These are phyloP conservation scores for Chelidonichthys spinosus DNA, from an alignment of 2,797 vertebrate genomes.

Conservation along the genomic window DNA sequence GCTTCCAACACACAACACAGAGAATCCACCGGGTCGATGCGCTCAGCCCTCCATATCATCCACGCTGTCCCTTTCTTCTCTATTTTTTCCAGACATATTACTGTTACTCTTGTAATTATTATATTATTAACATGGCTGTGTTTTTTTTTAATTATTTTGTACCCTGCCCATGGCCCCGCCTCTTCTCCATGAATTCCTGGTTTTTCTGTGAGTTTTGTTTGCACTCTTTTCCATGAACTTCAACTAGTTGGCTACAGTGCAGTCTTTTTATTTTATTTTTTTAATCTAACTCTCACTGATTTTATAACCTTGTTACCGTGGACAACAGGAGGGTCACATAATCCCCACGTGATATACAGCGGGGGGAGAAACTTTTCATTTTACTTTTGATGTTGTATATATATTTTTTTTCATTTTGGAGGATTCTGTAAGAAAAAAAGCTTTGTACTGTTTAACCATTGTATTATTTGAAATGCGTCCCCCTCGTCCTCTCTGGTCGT, in stretches of 20 bases:
- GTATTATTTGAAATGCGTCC: slow-evolving; percentile 66
- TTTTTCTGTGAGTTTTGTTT: slow-evolving; percentile 56
- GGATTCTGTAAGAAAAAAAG: slow-evolving; percentile 78
- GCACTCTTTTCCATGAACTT: slow-evolving; percentile 56
- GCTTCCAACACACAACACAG: slow-evolving; percentile 17
- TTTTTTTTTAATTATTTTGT: slow-evolving; percentile 68
- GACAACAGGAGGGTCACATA: slow-evolving; percentile 61
- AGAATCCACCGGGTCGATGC: slow-evolving; percentile 11
- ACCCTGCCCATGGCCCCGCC: slow-evolving; percentile 55
- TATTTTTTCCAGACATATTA: slow-evolving; percentile 75
- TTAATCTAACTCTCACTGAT: slow-evolving; percentile 38
- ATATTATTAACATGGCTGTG: slow-evolving; percentile 74
- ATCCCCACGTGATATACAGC: slow-evolving; percentile 59
- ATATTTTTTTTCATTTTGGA: slow-evolving; percentile 78
- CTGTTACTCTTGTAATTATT: slow-evolving; percentile 79
- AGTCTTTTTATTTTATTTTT: slow-evolving; percentile 38
- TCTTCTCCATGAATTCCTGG: slow-evolving; percentile 51
- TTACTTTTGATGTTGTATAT: slow-evolving; percentile 71
- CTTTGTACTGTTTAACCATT: slow-evolving; percentile 79
- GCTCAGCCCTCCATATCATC: slow-evolving; percentile 13
- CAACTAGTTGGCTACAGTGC: slow-evolving; percentile 47
- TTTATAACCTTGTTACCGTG: slow-evolving; percentile 64
- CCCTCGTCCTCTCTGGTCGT: slow-evolving; percentile 29
- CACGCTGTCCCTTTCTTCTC: slow-evolving; percentile 57
- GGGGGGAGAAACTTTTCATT: slow-evolving; percentile 44